Evolutionary conservation across 2,888 invertebrate genomes (phyloP).

Genomic region (Drosophila anomelani): DNA sequence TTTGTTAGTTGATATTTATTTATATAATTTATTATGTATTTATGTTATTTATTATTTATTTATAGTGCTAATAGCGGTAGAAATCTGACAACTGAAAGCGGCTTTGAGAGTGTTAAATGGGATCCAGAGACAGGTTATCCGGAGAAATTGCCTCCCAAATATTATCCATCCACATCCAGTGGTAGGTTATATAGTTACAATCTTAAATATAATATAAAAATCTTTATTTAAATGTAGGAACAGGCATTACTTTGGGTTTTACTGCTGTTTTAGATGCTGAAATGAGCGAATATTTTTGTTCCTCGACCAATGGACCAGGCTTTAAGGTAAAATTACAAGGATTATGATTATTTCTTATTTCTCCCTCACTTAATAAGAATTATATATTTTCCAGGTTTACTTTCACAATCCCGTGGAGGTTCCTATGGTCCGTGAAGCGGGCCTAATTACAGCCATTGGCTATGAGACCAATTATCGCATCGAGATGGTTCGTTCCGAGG

Average conservation of each 20-base stretch:
- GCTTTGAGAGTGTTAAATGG: conserved; percentile 87
- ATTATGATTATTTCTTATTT: background rate
- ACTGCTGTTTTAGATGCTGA: conserved; percentile 89
- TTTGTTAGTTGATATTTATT: conserved; percentile 47
- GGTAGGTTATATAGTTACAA: conserved; percentile 82
- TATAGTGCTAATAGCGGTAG: conserved; percentile 4
- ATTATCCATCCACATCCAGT: conserved; percentile 85
- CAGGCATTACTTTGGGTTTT: conserved; percentile 89
- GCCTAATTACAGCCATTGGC: conserved; percentile 89
- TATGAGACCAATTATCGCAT: conserved; percentile 89
- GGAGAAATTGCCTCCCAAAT: conserved; percentile 85
- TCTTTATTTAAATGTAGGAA: conserved; percentile 79
- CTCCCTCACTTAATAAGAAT: background rate
- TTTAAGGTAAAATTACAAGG: conserved; percentile 82
- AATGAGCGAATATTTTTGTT: conserved; percentile 90
- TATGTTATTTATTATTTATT: background rate
- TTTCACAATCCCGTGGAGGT: conserved; percentile 91
- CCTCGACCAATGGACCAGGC: conserved; percentile 88
- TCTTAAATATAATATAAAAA: background rate
- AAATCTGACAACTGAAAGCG: conserved; percentile 51
- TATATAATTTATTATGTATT: background rate
- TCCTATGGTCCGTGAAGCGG: conserved; percentile 90
- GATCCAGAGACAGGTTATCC: conserved; percentile 90
- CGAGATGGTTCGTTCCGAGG: conserved; percentile 88
- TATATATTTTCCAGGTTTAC: conserved; percentile 56